Conservation (phyloP, 2,888 invertebrate species). For the Hypomecis atomaria region DNA sequence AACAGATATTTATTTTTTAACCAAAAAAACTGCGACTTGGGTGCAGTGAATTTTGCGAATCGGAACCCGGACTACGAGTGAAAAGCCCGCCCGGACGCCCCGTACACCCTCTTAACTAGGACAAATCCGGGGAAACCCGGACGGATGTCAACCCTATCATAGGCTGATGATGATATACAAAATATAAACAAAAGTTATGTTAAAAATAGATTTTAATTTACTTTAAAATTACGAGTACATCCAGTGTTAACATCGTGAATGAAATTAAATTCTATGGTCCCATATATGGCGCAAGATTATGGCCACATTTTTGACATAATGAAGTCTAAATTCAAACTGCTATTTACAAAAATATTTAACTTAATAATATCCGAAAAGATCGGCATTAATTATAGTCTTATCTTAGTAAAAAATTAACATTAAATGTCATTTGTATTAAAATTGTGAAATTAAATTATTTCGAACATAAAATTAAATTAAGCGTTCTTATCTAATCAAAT, state of each 20-base stretch:
- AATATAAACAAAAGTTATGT: neutral
- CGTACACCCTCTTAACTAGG: no score
- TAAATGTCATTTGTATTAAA: neutral
- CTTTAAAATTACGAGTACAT: conserved; percentile 18
- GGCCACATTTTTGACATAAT: neutral
- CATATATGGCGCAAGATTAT: neutral
- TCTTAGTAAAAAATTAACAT: no score
- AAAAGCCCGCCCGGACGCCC: no score
- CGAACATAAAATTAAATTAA: neutral
- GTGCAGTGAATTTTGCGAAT: no score
- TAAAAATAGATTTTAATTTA: conserved; percentile 28
- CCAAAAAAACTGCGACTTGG: no score
- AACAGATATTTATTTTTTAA: no score
- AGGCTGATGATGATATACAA: no score
- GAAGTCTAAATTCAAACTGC: neutral
- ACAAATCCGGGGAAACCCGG: no score
- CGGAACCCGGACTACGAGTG: no score
- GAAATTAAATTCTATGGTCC: conserved; percentile 5
- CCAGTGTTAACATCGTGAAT: conserved; percentile 33
- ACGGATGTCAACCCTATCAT: no score
- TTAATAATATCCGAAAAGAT: no score
- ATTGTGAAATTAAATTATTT: neutral
- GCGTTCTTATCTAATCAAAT: neutral
- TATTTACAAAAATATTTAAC: neutral
- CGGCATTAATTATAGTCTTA: no score